phyloP scores from a whole-genome alignment of 2,113 vertebrate genomes.

The Semicossyphus pulcher region DNA sequence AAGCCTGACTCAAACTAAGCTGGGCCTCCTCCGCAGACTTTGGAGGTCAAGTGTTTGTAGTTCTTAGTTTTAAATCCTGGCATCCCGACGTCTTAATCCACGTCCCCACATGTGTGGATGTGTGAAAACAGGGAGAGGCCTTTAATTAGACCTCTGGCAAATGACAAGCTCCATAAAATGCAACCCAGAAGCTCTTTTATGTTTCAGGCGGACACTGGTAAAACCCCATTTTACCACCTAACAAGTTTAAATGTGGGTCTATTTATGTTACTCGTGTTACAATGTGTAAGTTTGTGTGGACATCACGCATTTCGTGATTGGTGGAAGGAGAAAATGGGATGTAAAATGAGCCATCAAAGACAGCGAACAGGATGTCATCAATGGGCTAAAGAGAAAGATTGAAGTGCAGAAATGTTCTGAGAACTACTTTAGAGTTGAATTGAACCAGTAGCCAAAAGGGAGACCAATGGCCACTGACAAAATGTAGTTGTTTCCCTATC shows the following conservation, averaged over 20 bases:
- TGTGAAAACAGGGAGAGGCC: slow-evolving; percentile 52
- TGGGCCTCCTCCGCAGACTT: background rate
- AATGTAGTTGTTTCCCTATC: too few relatives aligned
- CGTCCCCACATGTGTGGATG: slow-evolving; percentile 47
- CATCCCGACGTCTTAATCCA: slow-evolving; percentile 41
- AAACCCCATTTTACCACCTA: slow-evolving; percentile 24
- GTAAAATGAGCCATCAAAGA: too few relatives aligned
- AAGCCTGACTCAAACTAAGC: slow-evolving; percentile 19
- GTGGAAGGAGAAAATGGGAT: background rate
- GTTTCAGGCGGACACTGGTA: background rate
- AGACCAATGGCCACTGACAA: too few relatives aligned
- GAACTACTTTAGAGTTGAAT: too few relatives aligned
- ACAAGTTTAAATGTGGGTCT: background rate
- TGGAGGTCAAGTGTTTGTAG: slow-evolving; percentile 44
- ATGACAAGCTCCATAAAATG: slow-evolving; percentile 54
- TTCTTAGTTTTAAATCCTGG: slow-evolving; percentile 30
- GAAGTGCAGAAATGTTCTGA: too few relatives aligned
- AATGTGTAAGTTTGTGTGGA: background rate
- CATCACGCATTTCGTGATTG: background rate
- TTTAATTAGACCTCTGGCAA: slow-evolving; percentile 57
- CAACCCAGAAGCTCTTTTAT: slow-evolving; percentile 39
- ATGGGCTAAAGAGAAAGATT: too few relatives aligned
- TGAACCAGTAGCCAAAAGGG: too few relatives aligned
- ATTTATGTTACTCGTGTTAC: slow-evolving; percentile 1
- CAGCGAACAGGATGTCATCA: too few relatives aligned